Evolutionary conservation across 2,797 vertebrate species (phyloP).

Genomic region (Limosa lapponica): DNA sequence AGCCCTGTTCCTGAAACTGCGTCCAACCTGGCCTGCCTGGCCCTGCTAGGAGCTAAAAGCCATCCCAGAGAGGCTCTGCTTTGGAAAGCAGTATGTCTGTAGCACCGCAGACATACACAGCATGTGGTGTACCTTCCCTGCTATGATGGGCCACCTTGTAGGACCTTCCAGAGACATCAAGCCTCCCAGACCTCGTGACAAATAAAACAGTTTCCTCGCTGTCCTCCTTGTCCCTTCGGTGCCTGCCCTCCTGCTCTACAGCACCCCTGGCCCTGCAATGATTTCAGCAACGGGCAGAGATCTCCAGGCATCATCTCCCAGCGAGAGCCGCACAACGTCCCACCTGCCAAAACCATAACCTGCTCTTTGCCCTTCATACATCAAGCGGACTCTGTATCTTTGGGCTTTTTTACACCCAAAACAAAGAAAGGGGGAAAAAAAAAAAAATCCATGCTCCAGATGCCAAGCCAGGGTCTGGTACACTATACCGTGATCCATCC

Average conservation of each 20-base stretch:
- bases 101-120: background rate
- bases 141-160: fast-evolving
- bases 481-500: background rate
- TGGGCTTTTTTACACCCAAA: background rate
- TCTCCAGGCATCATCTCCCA: background rate
- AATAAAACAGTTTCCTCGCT: background rate
- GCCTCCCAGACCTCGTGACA: background rate
- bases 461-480: background rate
- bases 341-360: background rate
- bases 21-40: background rate
- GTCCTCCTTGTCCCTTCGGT: background rate
- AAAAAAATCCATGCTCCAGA: background rate
- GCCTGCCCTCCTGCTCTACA: background rate
- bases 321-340: background rate
- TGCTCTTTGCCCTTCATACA: background rate
- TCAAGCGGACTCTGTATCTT: background rate
- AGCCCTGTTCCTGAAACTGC: background rate
- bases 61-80: background rate
- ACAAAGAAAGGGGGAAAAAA: background rate
- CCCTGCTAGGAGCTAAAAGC: background rate
- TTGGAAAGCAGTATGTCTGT: background rate
- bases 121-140: background rate
- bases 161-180: background rate
- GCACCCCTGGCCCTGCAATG: background rate
- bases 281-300: background rate